Base-by-base conservation (phyloP, 2,113 vertebrate species). In the Tachysurus vachellii region DNA sequence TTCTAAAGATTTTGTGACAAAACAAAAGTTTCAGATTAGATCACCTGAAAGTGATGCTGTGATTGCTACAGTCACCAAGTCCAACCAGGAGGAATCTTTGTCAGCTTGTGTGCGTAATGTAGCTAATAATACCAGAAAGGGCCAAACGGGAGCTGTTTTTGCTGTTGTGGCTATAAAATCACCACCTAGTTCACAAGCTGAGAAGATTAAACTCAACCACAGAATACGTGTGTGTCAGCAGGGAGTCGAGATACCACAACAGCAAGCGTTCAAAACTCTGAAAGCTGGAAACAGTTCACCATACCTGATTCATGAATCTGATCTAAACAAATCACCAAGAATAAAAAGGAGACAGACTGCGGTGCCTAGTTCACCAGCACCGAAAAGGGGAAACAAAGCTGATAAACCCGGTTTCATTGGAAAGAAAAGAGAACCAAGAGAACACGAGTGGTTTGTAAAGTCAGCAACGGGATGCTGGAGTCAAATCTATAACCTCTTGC, bases 381-480 rank as follows among this genome's bases (percentile, higher is more conserved):
- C 87, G 50, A 91, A 87, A 44, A 93, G 93, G 89, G 86, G 57
- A 21, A 90, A 76, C 82, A 95, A 91, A 88, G 87, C 5, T 17
- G 86, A 83, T 0, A 96, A 92, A 84, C 88, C 77, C 59, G 87
- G 90, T 0, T 96, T 96, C 53, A 95, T 96, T 31, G 84, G 82
- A 3, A 94, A 90, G 64, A 87, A 88, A 99, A 92, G 96, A 97
- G 42, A 91, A 36, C 36, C 95, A 0, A 28, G 93, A 0, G 97
- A 97, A 85, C 98, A 99, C 59, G 95, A 95, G 91, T 99, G 98
- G 98, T 88, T 99, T 84, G 93, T 98, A 42, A 94, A 95, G 86
- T 93, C 93, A 28, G 96, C 97, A 0, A 89, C 92, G 0, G 98
- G 98, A 44, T 94, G 94, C 84, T 99, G 97, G 98, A 96, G 95